Evolutionary conservation across 2,888 invertebrate species (phyloP).

Genomic region (Epistrophe eligans): DNA sequence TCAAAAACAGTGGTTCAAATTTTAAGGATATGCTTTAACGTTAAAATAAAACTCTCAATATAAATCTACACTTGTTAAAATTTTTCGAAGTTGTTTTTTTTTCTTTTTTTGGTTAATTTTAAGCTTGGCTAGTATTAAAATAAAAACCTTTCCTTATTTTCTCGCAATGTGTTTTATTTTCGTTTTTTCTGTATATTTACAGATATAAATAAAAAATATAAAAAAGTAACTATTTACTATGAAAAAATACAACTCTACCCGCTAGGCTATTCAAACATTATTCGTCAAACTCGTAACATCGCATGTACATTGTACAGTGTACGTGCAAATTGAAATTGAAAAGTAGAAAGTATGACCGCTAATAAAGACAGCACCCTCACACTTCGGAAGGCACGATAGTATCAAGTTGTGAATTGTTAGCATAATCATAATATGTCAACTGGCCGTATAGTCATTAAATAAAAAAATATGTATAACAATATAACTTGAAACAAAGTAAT

Average conservation of each 20-base stretch:
- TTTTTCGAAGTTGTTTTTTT: too few species aligned
- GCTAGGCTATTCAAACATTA: background rate
- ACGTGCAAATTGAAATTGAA: slow-evolving; percentile 47
- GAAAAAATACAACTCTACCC: background rate
- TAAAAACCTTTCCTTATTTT: too few species aligned
- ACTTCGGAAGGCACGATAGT: background rate
- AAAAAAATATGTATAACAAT: background rate
- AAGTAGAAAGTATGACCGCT: slow-evolving; percentile 65
- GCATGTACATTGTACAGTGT: slow-evolving; percentile 34
- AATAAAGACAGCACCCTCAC: slow-evolving; percentile 35
- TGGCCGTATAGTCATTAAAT: background rate
- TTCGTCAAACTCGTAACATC: slow-evolving; percentile 2
- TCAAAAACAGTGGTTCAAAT: too few species aligned
- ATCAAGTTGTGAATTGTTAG: background rate
- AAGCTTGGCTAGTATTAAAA: too few species aligned
- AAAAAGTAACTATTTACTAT: too few species aligned
- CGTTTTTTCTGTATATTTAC: too few species aligned
- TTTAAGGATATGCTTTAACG: too few species aligned
- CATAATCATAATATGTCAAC: background rate
- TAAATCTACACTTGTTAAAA: too few species aligned
- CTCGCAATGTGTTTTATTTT: too few species aligned
- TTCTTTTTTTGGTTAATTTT: too few species aligned
- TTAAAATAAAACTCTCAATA: too few species aligned
- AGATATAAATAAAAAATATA: too few species aligned
- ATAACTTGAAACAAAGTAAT: background rate